These are phyloP conservation scores for Acridotheres tristis DNA, from an alignment of 2,797 vertebrate genomes.

Conservation along the genomic window DNA sequence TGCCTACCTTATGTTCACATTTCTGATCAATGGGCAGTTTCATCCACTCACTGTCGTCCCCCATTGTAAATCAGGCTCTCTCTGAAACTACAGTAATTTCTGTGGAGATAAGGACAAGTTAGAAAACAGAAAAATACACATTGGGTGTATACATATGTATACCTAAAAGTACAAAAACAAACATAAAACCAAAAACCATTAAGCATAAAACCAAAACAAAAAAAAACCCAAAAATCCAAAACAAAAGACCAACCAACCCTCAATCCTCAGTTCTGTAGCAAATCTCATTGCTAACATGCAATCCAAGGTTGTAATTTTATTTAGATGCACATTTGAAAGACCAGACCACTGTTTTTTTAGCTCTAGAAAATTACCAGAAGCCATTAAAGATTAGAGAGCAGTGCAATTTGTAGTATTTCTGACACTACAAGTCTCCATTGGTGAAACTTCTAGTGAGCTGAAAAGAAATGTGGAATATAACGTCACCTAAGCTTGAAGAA, in stretches of 20 bases:
- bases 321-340: not conserved
- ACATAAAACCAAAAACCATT: no score
- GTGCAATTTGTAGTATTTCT: not conserved
- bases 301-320: not conserved
- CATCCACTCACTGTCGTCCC: constrained; percentile 97
- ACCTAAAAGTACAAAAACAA: not conserved
- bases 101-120: constrained; percentile 29
- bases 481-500: not conserved
- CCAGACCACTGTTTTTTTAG: not conserved
- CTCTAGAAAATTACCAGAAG: not conserved
- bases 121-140: not conserved
- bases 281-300: not conserved
- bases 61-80: constrained; percentile 83
- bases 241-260: not conserved
- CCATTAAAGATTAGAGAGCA: not conserved
- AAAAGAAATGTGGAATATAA: not conserved
- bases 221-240: not conserved
- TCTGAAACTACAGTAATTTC: constrained; percentile 53
- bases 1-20: constrained; percentile 96
- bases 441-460: not conserved
- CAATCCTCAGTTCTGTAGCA: not conserved
- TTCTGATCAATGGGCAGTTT: constrained; percentile 97
- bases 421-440: not conserved
- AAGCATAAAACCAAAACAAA: not conserved
- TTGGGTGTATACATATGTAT: not conserved